A percentile compares a stretch with the other conserved stretches of the same genome.
Conservation (phyloP, 2,113 vertebrate genomes). For the Leptobrachium leishanense region DNA sequence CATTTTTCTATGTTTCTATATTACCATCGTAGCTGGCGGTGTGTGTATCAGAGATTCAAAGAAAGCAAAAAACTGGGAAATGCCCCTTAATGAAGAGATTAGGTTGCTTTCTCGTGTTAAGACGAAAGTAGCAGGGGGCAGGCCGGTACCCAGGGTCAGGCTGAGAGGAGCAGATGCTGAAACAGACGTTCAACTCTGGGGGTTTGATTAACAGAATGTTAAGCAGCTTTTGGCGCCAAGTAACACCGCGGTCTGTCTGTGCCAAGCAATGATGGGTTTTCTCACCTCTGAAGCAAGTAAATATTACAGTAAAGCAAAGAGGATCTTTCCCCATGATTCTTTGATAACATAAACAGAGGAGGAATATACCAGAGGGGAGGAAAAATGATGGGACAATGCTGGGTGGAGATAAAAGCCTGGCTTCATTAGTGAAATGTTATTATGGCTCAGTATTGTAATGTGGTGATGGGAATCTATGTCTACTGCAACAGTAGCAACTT, state of each 20-base stretch:
- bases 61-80: neutral
- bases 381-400: too few species aligned
- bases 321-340: too few species aligned
- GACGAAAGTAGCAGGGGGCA: constrained; percentile 21
- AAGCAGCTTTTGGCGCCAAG: constrained; percentile 34
- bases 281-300: constrained; percentile 8
- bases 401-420: too few species aligned
- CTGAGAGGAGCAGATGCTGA: constrained; percentile 37
- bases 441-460: too few species aligned
- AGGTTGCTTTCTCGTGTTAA: neutral
- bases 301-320: neutral
- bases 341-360: too few species aligned
- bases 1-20: too few species aligned
- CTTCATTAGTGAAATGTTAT: too few species aligned
- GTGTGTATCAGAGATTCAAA: too few species aligned
- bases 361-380: too few species aligned
- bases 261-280: neutral
- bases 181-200: constrained; percentile 40
- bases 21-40: too few species aligned
- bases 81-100: neutral
- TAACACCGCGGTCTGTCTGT: constrained; percentile 16
- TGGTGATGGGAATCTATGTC: too few species aligned
- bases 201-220: constrained; percentile 45
- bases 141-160: constrained; percentile 19
- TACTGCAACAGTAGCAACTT: too few species aligned